These are phyloP conservation scores for Rhegmatorhina hoffmannsi DNA, from an alignment of 2,113 vertebrate species.

Conservation along the genomic window DNA sequence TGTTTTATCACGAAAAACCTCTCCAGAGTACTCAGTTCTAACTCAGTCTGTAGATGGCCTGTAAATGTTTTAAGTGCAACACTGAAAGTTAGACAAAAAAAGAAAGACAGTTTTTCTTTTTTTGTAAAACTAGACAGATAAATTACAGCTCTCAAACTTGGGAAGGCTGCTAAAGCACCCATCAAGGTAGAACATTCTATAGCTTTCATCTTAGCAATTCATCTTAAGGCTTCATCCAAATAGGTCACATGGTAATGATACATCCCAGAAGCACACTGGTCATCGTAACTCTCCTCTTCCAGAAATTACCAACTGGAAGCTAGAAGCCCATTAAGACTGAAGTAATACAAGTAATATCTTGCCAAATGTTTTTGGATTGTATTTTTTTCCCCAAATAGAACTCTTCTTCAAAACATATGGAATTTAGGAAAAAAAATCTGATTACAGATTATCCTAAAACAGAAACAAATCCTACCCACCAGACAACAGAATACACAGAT, in stretches of 20 bases:
- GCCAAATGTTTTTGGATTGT: background rate
- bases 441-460: background rate
- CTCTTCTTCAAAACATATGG: background rate
- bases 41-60: background rate
- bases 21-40: background rate
- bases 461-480: background rate
- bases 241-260: background rate
- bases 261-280: background rate
- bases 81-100: background rate
- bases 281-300: background rate
- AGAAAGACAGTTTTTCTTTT: background rate
- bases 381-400: accelerated
- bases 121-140: background rate
- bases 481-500: background rate
- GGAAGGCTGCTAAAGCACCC: background rate
- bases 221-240: background rate
- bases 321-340: background rate
- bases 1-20: background rate
- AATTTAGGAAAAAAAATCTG: background rate
- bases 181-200: background rate
- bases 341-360: background rate
- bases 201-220: background rate
- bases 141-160: background rate
- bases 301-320: background rate
- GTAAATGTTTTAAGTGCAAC: background rate